Evolutionary conservation across 2,797 vertebrate genomes (phyloP).

Genomic region (Ciconia nigra): DNA sequence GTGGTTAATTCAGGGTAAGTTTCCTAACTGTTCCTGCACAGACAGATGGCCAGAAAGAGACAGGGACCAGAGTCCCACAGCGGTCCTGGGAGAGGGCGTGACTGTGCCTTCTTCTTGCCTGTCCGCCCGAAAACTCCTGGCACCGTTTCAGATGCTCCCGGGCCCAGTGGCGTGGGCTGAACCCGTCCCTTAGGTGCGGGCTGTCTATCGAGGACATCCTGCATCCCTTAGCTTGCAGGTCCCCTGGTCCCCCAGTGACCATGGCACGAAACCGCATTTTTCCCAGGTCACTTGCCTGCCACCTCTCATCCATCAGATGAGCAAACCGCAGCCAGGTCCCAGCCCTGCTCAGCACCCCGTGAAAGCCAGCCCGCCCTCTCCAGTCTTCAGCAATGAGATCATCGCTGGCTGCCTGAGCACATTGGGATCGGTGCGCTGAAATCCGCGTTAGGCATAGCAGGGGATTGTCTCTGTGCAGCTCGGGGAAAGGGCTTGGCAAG

Average conservation of each 20-base stretch:
- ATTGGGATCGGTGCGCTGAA: not conserved
- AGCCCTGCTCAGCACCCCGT: constrained; percentile 1
- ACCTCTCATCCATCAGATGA: not conserved
- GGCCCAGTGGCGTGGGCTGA: not conserved
- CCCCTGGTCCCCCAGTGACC: not conserved
- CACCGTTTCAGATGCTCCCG: not conserved
- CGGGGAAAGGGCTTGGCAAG: not conserved
- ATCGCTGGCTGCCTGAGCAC: not conserved
- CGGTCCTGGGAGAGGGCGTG: not conserved
- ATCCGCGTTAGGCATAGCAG: not conserved
- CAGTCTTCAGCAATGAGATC: not conserved
- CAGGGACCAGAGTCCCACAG: not conserved
- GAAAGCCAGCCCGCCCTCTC: not conserved
- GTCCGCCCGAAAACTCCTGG: not conserved
- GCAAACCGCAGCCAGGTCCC: not conserved
- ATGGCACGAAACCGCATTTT: not conserved
- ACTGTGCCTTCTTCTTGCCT: not conserved
- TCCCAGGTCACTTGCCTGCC: constrained; percentile 15
- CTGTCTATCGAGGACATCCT: not conserved
- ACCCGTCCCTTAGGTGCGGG: accelerated
- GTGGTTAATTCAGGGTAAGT: not conserved
- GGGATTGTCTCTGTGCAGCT: not conserved
- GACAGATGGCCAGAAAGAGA: not conserved
- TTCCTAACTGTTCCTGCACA: not conserved
- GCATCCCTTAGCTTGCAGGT: not conserved